Conservation (phyloP, 2,888 invertebrate species). For the Oxystoma pomonae region DNA sequence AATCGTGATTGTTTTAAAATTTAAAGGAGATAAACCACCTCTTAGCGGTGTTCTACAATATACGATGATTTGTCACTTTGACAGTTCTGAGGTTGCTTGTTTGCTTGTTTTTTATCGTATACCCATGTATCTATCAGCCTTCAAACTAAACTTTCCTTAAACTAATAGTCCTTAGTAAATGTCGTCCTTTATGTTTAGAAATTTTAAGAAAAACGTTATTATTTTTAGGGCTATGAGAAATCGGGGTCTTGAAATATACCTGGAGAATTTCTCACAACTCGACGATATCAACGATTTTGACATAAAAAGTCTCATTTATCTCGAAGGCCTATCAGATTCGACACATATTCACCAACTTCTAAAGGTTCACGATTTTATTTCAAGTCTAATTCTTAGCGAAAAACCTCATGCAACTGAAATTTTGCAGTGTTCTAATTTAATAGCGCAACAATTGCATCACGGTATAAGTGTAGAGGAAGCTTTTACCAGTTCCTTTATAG, state of each 20-base stretch:
- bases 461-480: constrained; percentile 57
- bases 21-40: no score
- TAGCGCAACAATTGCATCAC: constrained; percentile 60
- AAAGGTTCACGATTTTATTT: constrained; percentile 48
- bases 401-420: constrained; percentile 61
- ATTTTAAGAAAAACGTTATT: no score
- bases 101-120: no score
- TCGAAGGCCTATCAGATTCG: constrained; percentile 44
- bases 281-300: constrained; percentile 43
- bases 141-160: no score
- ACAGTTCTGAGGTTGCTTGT: no score
- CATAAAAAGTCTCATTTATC: constrained; percentile 51
- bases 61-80: no score
- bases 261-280: constrained; percentile 36
- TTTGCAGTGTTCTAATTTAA: constrained; percentile 60
- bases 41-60: no score
- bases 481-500: constrained; percentile 55
- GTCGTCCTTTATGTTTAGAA: no score
- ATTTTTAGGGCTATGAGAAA: constrained; percentile 90
- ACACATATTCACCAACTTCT: constrained; percentile 43
- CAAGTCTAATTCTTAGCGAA: constrained; percentile 52
- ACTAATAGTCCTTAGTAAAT: no score
- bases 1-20: no score
- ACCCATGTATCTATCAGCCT: no score
- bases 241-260: constrained; percentile 87